Evolutionary conservation across 2,797 vertebrate genomes (phyloP).

Genomic region (Spea hammondii): DNA sequence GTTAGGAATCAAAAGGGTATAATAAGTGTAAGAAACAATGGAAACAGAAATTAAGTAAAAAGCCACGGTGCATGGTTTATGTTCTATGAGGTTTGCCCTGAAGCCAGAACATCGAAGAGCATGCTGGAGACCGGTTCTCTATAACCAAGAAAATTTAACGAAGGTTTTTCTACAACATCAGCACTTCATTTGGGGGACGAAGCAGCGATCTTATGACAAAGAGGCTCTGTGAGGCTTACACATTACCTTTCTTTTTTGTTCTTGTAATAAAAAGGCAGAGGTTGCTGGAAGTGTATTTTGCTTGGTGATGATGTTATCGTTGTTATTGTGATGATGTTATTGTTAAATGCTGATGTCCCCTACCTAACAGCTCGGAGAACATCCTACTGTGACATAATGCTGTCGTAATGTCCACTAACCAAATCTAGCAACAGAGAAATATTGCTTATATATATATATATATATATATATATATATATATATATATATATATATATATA

Average conservation of each 20-base stretch:
- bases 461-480: neutral
- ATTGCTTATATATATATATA: neutral
- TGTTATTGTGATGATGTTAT: neutral
- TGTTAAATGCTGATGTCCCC: no score
- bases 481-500: constrained; percentile 11
- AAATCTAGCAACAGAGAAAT: neutral
- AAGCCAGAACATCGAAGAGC: no score
- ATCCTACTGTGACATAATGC: neutral
- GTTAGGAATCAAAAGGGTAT: neutral
- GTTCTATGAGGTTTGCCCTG: no score
- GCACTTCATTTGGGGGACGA: no score
- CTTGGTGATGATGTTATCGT: neutral
- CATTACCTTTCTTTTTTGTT: neutral
- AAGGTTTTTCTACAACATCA: no score
- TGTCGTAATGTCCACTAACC: neutral
- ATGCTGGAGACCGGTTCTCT: no score
- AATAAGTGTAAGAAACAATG: no score
- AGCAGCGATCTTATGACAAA: no score
- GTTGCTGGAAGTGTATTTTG: neutral
- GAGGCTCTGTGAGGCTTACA: neutral
- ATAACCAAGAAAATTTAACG: no score
- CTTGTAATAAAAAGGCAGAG: neutral
- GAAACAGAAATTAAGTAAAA: no score
- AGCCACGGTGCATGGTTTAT: no score
- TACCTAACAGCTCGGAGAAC: no score